Percentiles rank a stretch among this genome's conserved stretches.
phyloP scores from a whole-genome alignment of 2,797 vertebrate species.

The Chanos chanos region DNA sequence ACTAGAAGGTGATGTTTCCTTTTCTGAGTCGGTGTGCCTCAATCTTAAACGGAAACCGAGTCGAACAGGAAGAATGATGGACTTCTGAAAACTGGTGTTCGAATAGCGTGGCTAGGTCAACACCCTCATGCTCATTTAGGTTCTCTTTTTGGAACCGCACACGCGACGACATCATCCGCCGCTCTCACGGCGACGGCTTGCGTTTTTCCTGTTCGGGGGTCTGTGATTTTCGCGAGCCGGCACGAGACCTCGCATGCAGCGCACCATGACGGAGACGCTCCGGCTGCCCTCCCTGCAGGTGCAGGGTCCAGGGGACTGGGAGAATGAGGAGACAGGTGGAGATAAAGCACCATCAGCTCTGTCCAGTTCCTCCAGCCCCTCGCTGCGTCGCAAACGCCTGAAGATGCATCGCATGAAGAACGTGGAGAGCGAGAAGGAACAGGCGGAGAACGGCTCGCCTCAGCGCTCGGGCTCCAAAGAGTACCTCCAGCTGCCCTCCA shows the following conservation, averaged over 20 bases:
- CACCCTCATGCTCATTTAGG: no score
- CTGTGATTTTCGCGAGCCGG: constrained; percentile 10
- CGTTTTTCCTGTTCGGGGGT: constrained; percentile 20
- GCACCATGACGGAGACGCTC: constrained; percentile 74
- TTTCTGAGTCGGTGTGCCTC: no score
- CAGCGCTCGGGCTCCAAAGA: constrained; percentile 65
- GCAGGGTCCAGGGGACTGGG: constrained; percentile 60
- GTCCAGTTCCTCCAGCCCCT: constrained; percentile 71
- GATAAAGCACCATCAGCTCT: no score
- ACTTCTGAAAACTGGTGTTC: no score
- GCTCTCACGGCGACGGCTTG: no score
- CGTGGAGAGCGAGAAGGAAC: constrained; percentile 52
- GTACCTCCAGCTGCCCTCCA: constrained; percentile 81
- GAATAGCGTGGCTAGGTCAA: no score
- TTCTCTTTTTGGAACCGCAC: no score
- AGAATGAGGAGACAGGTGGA: constrained; percentile 8
- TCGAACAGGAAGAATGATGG: no score
- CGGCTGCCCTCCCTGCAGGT: constrained; percentile 75
- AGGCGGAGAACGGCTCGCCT: constrained; percentile 31
- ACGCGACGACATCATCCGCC: no score
- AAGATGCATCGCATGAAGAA: constrained; percentile 77
- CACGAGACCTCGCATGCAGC: constrained; percentile 46
- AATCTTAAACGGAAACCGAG: no score
- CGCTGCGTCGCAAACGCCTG: constrained; percentile 75
- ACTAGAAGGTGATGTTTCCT: no score